Evolutionary conservation across 1,140 invertebrate genomes (phyloP), one percentile per base, ranked within the genome.

Genomic region (Trypoxylus dichotomus): DNA sequence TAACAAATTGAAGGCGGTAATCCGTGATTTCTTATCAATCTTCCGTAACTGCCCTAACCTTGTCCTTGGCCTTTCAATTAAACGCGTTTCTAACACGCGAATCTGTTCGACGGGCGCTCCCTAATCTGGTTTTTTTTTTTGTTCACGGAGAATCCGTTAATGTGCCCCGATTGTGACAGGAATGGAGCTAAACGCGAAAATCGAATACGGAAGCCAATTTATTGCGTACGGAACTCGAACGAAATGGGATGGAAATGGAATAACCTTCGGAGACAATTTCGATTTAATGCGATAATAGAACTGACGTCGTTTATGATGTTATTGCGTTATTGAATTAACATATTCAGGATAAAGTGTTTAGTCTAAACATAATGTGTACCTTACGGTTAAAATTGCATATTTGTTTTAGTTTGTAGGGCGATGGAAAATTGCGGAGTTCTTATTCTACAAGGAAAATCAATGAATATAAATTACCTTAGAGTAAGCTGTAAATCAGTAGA

Each of bases 21-120:
- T 68, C 60, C 24, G 60, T 15, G 24, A 68, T 10, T 68, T 24
- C 21, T 68, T 68, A 68, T 68, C 60, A 68, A 68, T 68, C 60
- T 68, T 27, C 8, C 60, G 11, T 68, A 68, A 68, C 25, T 27
- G 24, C 24, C 21, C 15, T 8, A 24, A 29, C 21, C 27, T 68
- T 15, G 60, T 68, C 60, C 60, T 24, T 68, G 60, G 24, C 60
- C 60, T 68, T 68, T 68, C 60, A 24, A 58, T 68, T 25, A 68
- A 68, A 68, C 27, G 60, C 13, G 24, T 24, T 68, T 68, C 19
- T 29, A 68, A 29, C 60, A 68, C 60, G 60, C 60, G 3, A 68
- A 24, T 13, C 27, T 29, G 24, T 68, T 68, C 60, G 8, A 27
- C 27, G 24, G 19, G 27, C 60, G 27, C 60, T 24, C 60, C 60